These are phyloP conservation scores for Oreotrochilus melanogaster DNA, from an alignment of 2,113 vertebrate species.

Conservation along the genomic window DNA sequence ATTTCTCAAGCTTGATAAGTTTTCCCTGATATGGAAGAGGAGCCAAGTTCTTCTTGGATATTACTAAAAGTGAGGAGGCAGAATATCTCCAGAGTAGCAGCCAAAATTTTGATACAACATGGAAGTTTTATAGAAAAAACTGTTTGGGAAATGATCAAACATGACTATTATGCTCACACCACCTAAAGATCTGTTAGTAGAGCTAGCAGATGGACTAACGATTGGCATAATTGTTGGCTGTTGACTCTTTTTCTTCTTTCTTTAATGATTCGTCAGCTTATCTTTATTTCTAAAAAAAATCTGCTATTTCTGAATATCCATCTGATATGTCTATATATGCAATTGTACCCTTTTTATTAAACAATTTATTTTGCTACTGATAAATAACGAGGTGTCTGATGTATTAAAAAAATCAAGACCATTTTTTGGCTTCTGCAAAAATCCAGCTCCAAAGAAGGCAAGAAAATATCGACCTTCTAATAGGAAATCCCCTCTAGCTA, in stretches of 20 bases:
- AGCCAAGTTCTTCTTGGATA: not conserved
- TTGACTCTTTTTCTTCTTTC: not conserved
- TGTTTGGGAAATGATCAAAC: not conserved
- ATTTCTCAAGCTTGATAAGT: not conserved
- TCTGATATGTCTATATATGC: not conserved
- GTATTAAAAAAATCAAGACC: not conserved
- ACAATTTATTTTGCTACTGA: not conserved
- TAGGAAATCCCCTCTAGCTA: not conserved
- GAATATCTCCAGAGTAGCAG: not conserved
- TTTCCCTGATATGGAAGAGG: not conserved
- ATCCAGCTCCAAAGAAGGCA: not conserved
- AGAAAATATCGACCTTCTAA: not conserved
- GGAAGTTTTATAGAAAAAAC: not conserved
- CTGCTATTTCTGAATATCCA: not conserved
- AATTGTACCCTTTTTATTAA: not conserved
- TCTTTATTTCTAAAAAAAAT: not conserved
- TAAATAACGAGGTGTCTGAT: not conserved
- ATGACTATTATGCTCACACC: not conserved
- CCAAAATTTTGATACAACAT: not conserved
- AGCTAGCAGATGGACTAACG: not conserved
- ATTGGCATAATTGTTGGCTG: not conserved
- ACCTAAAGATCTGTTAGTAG: not conserved
- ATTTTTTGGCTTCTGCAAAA: not conserved
- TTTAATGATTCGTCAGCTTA: not conserved
- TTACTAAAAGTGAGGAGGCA: not conserved